Conservation (phyloP, 1,140 invertebrate genomes). For the Orchestia grillus region DNA sequence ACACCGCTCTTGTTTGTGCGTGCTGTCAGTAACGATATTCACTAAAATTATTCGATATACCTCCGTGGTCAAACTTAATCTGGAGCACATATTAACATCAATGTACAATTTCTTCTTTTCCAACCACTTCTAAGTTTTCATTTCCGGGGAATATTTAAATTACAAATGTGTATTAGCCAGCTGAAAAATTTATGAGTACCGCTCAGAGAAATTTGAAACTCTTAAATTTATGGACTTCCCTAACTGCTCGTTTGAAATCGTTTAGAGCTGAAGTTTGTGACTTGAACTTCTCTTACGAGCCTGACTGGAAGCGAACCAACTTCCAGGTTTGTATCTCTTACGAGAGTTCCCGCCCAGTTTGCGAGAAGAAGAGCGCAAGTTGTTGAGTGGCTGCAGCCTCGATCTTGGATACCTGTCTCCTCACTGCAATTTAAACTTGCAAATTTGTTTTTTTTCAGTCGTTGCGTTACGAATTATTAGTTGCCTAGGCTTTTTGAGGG, state of each 20-base stretch:
- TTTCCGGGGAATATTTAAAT: background rate
- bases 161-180: background rate
- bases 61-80: background rate
- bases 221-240: background rate
- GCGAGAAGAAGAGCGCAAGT: background rate
- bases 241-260: conserved; percentile 1
- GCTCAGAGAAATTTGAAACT: background rate
- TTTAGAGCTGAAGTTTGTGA: background rate
- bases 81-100: background rate
- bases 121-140: background rate
- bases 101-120: background rate
- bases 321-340: background rate
- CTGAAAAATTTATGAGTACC: background rate
- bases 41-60: background rate
- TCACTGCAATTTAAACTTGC: background rate
- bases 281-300: background rate
- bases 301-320: background rate
- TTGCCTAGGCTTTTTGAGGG: background rate
- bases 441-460: too few relatives aligned
- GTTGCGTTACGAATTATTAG: background rate
- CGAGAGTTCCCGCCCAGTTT: background rate
- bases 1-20: background rate
- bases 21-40: background rate
- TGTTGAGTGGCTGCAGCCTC: background rate
- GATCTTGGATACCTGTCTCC: background rate